Evolutionary conservation across 2,113 vertebrate species (phyloP).

Genomic region (Alouatta palliata): DNA sequence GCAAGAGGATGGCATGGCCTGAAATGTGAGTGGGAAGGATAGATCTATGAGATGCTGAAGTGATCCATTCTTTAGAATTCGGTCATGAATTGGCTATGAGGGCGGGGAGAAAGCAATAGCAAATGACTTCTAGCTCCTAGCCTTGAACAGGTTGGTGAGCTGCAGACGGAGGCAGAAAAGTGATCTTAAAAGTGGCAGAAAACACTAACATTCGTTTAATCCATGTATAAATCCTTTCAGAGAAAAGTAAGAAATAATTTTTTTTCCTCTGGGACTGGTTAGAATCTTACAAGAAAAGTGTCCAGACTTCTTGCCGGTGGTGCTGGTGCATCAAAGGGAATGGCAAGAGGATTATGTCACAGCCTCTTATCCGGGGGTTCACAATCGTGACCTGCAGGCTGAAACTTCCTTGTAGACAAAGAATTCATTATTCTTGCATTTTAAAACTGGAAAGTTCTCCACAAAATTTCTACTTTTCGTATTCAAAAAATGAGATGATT

Average conservation of each 20-base stretch:
- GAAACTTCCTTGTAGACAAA: neutral
- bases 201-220: neutral
- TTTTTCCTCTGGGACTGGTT: neutral
- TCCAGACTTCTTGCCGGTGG: neutral
- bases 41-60: neutral
- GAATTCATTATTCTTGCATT: neutral
- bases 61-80: neutral
- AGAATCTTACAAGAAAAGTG: neutral
- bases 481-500: neutral
- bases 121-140: neutral
- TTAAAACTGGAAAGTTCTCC: neutral
- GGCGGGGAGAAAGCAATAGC: neutral
- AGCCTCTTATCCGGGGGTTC: neutral
- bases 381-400: neutral
- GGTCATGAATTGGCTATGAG: too few relatives aligned
- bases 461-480: neutral
- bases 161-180: neutral
- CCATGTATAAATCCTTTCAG: conserved; percentile 36
- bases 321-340: neutral
- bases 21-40: neutral
- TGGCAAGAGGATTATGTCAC: neutral
- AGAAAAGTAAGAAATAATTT: conserved; percentile 47
- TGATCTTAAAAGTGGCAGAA: neutral
- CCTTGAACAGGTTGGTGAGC: neutral
- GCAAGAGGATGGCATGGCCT: neutral